Base-by-base conservation (phyloP, 2,888 invertebrate species). In the Meteorus colon region DNA sequence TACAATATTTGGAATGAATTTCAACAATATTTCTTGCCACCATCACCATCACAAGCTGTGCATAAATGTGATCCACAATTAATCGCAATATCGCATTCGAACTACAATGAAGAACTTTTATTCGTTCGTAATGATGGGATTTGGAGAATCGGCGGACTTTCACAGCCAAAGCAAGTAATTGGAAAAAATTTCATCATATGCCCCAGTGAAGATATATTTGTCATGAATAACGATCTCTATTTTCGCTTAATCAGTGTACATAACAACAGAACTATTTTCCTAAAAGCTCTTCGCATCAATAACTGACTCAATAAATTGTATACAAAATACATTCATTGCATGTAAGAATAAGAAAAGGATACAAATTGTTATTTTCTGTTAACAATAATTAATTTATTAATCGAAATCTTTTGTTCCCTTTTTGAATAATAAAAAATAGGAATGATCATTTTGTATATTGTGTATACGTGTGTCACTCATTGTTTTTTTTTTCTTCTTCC, bases 61-160 rank as follows among this genome's bases (percentile, higher is more conserved):
- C 8, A 55, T 55, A 1, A 2, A 4, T 4, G n/a, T 24, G 1
- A 55, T 55, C 24, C n/a, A 0, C 55, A 55, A 19, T 55, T 55
- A 19, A 19, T 19, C 10, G 19, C 4, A 10, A 55, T 55, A 19
- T 24, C 55, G 3, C 19, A 19, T 19, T 55, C 55, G n/a, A 10
- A 8, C 6, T 2, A 19, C 10, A 5, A 55, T 19, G 70, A 80
- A 34, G 85, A 88, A 70, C 76, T 86, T 1, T 48, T 88, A 10
- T 73, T 88, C 19, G 65, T 84, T 4, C 77, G 84, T 31, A 82
- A 82, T 5, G 83, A 87, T 63, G 87, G 87, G 16, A 76, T 88
- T 41, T 88, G 87, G 87, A 83, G 81, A 76, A 77, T 88, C 4
- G 83, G 82, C 27, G 85, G 85, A 48, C 78, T 86, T 4, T 81